Base-by-base conservation (phyloP, 2,797 vertebrate genomes). In the Spheniscus humboldti region DNA sequence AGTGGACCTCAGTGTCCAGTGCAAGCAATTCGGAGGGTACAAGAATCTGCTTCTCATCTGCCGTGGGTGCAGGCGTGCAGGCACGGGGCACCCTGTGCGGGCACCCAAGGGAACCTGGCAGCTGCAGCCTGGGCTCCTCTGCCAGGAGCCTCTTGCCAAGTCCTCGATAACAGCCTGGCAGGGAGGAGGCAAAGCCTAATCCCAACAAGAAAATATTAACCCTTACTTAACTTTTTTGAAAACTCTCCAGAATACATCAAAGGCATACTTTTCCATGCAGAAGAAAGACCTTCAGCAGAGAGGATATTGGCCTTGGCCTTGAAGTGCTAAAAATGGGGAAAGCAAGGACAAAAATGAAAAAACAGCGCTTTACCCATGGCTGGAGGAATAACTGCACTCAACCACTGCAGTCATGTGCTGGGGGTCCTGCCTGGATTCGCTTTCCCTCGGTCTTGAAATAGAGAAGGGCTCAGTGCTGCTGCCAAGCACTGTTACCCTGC, bases 371-470 rank as follows among this genome's bases (percentile, higher is more conserved):
- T 23, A 15, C 20, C 30, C 5, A 0, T 7, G 59, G 57, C 31
- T 23, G 43, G 13, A 25, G 28, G 64, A 16, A 4, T 11, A 15
- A 5, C 56, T 4, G 31, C 1, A 5, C 77, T 64, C 39, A 31
- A 48, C 59, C 35, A 1, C 5, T 0, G 56, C 69, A 4, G 13
- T 23, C 24, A 1, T 1, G 4, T 28, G 13, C n/a, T 2, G 20
- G 19, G 63, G 43, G 25, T 47, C 52, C 73, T 31, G 28, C 59
- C 56, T 23, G 71, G 55, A 2, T 2, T 31, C 3, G 2, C 10
- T 25, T 59, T 53, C 82, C 27, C 45, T 53, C 6, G 1, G 28
- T 33, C 19, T 19, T 25, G 57, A 48, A 24, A 3, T 3, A 39
- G 68, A 28, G 43, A 25, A 50, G 71, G 68, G 48, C 74, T 55